Evolutionary conservation across 2,113 vertebrate species (phyloP).

Genomic region (Rhinoderma darwinii): DNA sequence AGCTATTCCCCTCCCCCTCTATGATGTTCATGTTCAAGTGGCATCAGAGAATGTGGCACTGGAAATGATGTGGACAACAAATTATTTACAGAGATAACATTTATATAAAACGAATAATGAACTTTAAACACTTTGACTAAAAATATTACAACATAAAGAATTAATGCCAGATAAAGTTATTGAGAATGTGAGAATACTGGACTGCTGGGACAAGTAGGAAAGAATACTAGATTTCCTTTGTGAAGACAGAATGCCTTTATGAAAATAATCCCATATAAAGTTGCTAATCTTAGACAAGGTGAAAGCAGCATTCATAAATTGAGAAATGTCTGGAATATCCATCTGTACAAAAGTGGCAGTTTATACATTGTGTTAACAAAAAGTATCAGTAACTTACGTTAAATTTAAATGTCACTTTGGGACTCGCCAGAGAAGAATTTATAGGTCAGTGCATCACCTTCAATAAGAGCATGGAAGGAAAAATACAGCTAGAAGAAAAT

Average conservation of each 20-base stretch:
- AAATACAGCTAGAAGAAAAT: not conserved
- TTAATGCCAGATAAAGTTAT: not conserved
- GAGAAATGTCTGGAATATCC: conserved; percentile 21
- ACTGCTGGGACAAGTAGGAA: not conserved
- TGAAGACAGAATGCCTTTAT: conserved; percentile 6
- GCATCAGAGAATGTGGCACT: too few species aligned
- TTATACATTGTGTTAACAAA: conserved; percentile 41
- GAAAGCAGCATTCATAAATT: conserved; percentile 40
- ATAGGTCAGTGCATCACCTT: conserved; percentile 18
- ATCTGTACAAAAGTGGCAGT: conserved; percentile 18
- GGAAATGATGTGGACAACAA: too few species aligned
- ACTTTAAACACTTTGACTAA: not conserved
- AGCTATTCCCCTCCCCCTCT: too few species aligned
- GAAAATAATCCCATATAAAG: conserved; percentile 15
- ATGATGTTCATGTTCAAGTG: too few species aligned
- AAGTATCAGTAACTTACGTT: conserved; percentile 18
- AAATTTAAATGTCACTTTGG: conserved; percentile 41
- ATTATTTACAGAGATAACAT: too few species aligned
- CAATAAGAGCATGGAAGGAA: not conserved
- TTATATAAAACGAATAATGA: not conserved
- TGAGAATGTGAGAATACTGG: not conserved
- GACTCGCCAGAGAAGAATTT: conserved; percentile 9
- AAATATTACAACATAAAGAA: not conserved
- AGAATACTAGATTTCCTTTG: not conserved
- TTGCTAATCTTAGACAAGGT: conserved; percentile 41